Base-by-base conservation (phyloP, 2,113 vertebrate species). In the Hyperopisus bebe region DNA sequence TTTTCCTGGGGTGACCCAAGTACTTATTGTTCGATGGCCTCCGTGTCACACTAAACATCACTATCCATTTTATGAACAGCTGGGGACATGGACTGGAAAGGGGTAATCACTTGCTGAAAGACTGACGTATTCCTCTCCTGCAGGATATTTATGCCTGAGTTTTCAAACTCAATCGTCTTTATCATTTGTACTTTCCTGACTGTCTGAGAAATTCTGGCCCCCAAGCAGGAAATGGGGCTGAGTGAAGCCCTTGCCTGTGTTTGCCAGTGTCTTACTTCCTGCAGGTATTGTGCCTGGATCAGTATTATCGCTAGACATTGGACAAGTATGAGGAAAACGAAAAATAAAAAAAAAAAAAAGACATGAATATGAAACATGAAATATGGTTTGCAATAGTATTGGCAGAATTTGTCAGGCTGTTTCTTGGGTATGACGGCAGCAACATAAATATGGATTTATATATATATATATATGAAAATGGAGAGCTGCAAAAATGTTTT, bases 181-280 rank as follows among this genome's bases (percentile, higher is more conserved):
- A 48, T 48, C 83, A 48, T 84, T 47, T 87, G 47, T 87, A 84
- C 88, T 90, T 90, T 89, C 88, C 89, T 89, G 89, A 86, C 50
- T 55, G 86, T 84, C 87, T 90, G 91, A 92, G 88, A 91, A 92
- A 90, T 92, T 92, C 90, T 94, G 90, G 91, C 88, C 80, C 90
- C 90, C 88, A 90, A 44, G 87, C 70, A 94, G 92, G n/a, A 94
- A 94, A 94, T 93, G 93, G 94, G 93, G 93, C 94, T 92, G 90
- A 92, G 93, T 90, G 47, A 70, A 91, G n/a, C 92, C 90, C 92
- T 93, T 91, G 90, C 88, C 92, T 88, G 90, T 92, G 58, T 91
- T 92, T 90, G 90, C 83, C 92, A 91, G 91, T 90, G 93, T 92
- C 92, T 88, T 91, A 91, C 86, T 91, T 93, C 70, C 92, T 92